A percentile compares a stretch with the other conserved stretches of the same genome.
These are phyloP conservation scores for Octopus sinensis DNA, from an alignment of 1,140 invertebrate genomes.

Conservation along the genomic window DNA sequence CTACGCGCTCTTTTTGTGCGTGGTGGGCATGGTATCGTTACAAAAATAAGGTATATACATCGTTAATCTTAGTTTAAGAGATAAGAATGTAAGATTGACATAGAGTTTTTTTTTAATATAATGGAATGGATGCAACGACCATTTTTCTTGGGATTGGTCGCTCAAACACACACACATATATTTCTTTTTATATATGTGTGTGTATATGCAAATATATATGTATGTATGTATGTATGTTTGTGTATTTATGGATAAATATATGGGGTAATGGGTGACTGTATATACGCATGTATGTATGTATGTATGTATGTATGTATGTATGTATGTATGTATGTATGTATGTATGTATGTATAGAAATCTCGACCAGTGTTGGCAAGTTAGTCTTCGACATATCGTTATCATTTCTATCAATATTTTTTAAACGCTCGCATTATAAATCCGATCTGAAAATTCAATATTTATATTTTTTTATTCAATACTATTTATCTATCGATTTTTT, in stretches of 20 bases:
- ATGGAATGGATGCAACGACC: background rate
- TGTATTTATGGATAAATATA: background rate
- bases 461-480: too few species aligned
- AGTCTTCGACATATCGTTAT: too few species aligned
- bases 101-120: background rate
- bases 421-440: too few species aligned
- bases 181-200: background rate
- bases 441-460: too few species aligned
- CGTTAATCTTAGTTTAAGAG: background rate
- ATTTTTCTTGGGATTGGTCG: background rate
- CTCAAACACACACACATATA: background rate
- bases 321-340: background rate
- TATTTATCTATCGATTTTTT: too few species aligned
- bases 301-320: background rate
- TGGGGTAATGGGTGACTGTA: background rate
- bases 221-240: background rate
- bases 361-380: too few species aligned
- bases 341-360: background rate
- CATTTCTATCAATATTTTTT: too few species aligned
- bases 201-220: background rate
- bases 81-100: background rate
- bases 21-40: background rate
- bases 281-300: background rate
- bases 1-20: too few species aligned
- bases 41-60: background rate